Evolutionary conservation across 2,888 invertebrate genomes (phyloP).

Genomic region (Cyclophora punctaria): DNA sequence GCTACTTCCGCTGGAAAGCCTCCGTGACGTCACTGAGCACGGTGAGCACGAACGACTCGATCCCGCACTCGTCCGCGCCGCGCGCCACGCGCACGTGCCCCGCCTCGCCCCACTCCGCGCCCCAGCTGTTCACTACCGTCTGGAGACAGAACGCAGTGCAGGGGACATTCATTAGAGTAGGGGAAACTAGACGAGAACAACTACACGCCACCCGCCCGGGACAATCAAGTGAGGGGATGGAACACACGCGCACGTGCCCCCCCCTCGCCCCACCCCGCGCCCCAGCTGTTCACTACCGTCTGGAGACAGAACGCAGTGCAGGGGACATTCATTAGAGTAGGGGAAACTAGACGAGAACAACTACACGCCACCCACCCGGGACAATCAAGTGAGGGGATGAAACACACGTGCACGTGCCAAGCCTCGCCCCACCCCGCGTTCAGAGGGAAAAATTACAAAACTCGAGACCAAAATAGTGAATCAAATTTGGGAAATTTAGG

Average conservation of each 20-base stretch:
- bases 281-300: conserved; percentile 90
- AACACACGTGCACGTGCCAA: conserved; percentile 88
- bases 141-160: conserved; percentile 68
- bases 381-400: too few species aligned
- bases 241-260: conserved; percentile 88
- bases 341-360: too few species aligned
- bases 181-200: too few species aligned
- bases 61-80: conserved; percentile 90
- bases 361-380: too few species aligned
- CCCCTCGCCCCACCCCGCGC: conserved; percentile 90
- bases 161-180: too few species aligned
- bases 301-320: conserved; percentile 45
- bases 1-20: conserved; percentile 55
- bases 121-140: conserved; percentile 97
- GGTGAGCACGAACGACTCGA: conserved; percentile 91
- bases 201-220: too few species aligned
- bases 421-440: conserved; percentile 74
- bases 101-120: conserved; percentile 90
- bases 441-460: too few species aligned
- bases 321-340: too few species aligned
- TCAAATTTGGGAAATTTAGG: too few species aligned
- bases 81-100: conserved; percentile 92
- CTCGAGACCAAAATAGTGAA: too few species aligned
- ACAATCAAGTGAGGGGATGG: too few species aligned
- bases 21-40: conserved; percentile 79